A percentile compares a stretch with the other conserved stretches of the same genome.
Evolutionary conservation across 1,140 invertebrate species (phyloP).

Genomic region (Scaptodrosophila lebanonensis): DNA sequence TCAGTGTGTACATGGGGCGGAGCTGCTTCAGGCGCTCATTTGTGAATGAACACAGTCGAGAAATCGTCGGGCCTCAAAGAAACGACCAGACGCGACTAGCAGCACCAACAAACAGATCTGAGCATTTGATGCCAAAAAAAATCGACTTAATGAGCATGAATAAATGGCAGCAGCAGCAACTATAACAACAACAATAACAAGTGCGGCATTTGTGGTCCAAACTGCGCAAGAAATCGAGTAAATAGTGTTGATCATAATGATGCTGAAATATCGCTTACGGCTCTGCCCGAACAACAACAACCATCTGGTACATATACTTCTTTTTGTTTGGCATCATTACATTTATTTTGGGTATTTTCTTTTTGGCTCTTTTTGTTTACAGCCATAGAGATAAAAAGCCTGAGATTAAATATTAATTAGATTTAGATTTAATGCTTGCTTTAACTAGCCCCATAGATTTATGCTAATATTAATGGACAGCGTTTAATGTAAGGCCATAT

Average conservation of each 20-base stretch:
- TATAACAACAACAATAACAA: not conserved
- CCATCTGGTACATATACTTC: no score
- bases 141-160: conserved; percentile 73
- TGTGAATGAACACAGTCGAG: conserved; percentile 71
- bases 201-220: conserved; percentile 15
- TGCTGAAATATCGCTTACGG: conserved; percentile 2
- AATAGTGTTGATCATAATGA: conserved; percentile 26
- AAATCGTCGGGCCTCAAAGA: conserved; percentile 28
- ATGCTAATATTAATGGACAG: conserved; percentile 66
- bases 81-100: conserved; percentile 20
- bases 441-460: conserved; percentile 45
- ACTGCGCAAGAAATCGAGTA: conserved; percentile 14
- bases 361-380: no score
- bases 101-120: conserved; percentile 34
- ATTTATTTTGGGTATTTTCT: no score
- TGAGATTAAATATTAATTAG: conserved; percentile 64
- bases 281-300: no score
- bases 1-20: conserved; percentile 60
- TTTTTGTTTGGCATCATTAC: no score
- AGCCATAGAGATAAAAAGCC: conserved; percentile 43
- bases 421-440: no score
- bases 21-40: conserved; percentile 76
- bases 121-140: conserved; percentile 29
- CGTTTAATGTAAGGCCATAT: conserved; percentile 46
- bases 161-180: conserved; percentile 57